Evolutionary conservation across 2,888 invertebrate species (phyloP), one percentile per base, ranked within the genome.

Genomic region (Cerceris ruficornis): DNA sequence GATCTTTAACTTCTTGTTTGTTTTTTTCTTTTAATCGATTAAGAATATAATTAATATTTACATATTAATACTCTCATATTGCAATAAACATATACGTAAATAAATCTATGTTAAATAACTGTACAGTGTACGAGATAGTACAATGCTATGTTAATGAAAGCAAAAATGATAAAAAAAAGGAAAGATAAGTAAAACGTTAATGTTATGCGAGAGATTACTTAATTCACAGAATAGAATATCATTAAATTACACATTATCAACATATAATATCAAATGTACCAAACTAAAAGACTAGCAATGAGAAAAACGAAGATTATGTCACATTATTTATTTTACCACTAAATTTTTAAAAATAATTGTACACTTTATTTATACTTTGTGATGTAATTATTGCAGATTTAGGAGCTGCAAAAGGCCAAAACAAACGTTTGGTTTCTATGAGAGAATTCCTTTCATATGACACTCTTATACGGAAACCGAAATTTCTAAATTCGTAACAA

Each of bases 271-370:
- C 52, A 73, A 62, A 54, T 67, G 54, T 58, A 68, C 61, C 42
- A 11, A 69, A 69, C 61, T 74, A 75, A 55, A 80, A 83, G 72
- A 82, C 75, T 78, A 75, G 73, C 78, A 72, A 83, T 82, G 60
- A 82, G 39, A 79, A 69, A 77, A 80, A 75, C 73, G 72, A 73
- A 75, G 14, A 58, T 75, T 70, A 77, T 73, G 75, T 75, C 83
- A 84, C 69, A 77, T 80, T 80, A 83, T 84, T 84, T 83, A 85
- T 80, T 84, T 80, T 64, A 70, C 28, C 52, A 50, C 49, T 59
- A 74, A 65, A 49, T 77, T 72, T 82, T 77, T 14, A 54, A 65
- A 77, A 80, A 54, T 73, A 43, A 71, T 70, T 65, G 46, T 43
- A 52, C 58, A 43, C 58, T 70, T 49, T 67, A 65, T 69, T 17